phyloP scores from a whole-genome alignment of 2,888 invertebrate genomes.

The Buathra laborator region DNA sequence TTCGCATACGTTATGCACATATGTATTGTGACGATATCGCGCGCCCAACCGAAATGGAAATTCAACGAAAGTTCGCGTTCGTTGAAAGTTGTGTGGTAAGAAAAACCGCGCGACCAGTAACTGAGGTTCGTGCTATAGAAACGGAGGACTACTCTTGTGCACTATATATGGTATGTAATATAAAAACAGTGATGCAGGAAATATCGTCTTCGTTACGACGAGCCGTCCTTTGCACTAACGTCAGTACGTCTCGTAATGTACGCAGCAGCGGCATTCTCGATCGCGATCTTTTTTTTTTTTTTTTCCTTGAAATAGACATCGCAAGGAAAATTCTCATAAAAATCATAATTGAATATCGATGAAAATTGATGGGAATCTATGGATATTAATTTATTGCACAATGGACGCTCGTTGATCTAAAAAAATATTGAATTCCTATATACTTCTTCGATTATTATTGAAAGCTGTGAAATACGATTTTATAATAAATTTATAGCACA shows the following conservation, averaged over 20 bases:
- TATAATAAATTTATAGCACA: slow-evolving; percentile 1
- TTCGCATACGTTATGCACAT: slow-evolving; percentile 68
- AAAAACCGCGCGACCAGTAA: slow-evolving; percentile 31
- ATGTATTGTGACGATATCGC: slow-evolving; percentile 65
- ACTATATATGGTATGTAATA: neutral
- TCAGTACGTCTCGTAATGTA: neutral
- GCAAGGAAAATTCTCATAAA: slow-evolving; percentile 4
- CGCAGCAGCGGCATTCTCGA: no score
- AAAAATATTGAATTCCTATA: no score
- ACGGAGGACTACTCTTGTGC: neutral
- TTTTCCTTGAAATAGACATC: no score
- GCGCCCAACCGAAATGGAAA: slow-evolving; percentile 60
- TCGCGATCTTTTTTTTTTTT: no score
- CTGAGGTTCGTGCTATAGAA: neutral
- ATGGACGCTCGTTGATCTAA: no score
- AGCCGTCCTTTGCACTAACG: no score
- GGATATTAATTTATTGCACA: no score
- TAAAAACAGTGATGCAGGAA: neutral
- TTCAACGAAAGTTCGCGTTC: slow-evolving; percentile 53
- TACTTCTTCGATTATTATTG: slow-evolving; percentile 11
- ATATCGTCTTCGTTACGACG: no score
- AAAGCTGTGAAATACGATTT: slow-evolving; percentile 34
- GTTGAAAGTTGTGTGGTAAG: slow-evolving; percentile 41
- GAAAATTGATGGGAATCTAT: no score
- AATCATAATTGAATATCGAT: slow-evolving; percentile 21